These are phyloP conservation scores for Ictalurus punctatus DNA, from an alignment of 2,113 vertebrate species.

Conservation along the genomic window DNA sequence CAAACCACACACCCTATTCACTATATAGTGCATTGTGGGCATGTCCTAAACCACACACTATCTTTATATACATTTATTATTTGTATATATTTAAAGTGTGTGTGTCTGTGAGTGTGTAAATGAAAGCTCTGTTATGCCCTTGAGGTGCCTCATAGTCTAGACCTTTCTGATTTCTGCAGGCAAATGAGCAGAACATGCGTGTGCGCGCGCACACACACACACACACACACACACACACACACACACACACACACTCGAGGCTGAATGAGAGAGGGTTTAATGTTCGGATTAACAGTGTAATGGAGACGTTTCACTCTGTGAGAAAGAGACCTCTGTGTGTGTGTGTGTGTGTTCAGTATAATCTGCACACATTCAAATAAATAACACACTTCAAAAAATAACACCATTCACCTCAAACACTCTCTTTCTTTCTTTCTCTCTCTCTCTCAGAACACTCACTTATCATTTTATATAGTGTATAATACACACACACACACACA, in stretches of 20 bases:
- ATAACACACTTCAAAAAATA: not conserved
- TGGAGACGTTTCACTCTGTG: slow-evolving; percentile 40
- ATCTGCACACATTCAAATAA: not conserved
- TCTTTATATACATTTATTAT: not conserved
- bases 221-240: slow-evolving; percentile 32
- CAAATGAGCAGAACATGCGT: slow-evolving; percentile 34
- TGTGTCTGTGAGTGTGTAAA: not conserved
- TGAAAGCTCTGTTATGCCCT: slow-evolving; percentile 23
- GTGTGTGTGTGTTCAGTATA: slow-evolving; percentile 20
- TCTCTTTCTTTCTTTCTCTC: too few species aligned
- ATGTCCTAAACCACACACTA: not conserved
- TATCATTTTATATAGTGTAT: not conserved
- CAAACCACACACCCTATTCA: not conserved
- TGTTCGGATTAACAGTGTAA: slow-evolving; percentile 55
- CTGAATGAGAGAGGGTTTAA: slow-evolving; percentile 41
- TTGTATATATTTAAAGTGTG: not conserved
- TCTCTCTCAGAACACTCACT: not conserved
- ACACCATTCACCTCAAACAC: too few species aligned
- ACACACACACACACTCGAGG: slow-evolving; percentile 42
- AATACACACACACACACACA: slow-evolving; percentile 14
- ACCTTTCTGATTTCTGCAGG: slow-evolving; percentile 19
- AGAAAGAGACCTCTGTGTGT: slow-evolving; percentile 51
- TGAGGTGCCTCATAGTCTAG: slow-evolving; percentile 31
- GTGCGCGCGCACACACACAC: slow-evolving; percentile 27
- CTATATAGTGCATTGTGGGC: too few species aligned